Base-by-base conservation (phyloP, 2,797 vertebrate genomes). In the Microhierax caerulescens region DNA sequence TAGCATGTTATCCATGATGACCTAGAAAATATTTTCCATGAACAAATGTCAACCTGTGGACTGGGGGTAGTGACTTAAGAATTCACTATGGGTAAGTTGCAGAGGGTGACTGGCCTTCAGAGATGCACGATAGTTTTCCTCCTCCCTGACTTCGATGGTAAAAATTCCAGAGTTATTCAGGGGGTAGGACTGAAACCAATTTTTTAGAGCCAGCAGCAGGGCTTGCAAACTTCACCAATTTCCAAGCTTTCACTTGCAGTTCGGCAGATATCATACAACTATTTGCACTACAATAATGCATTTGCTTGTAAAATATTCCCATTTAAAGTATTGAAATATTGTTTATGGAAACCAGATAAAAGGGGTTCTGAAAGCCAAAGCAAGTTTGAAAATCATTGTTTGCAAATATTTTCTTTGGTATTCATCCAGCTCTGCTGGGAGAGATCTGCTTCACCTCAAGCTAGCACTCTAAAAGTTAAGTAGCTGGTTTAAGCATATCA, bases 191-290 rank as follows among this genome's bases (percentile, higher is more conserved):
- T 68, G 57, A 77, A 89, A 70, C 8, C 5, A 61, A 3, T 50
- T 73, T 51, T 61, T 74, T 22, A 75, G 30, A 86, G 53, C 23
- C 37, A 85, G 41, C 22, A 87, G 8, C 2, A 28, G 24, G 9
- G 28, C n/a, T 85, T 90, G 30, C 30, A 65, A 20, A n/a, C 9
- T 78, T 79, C 37, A 61, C 19, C 53, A 85, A 5, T 15, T 72
- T 78, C 78, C 82, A 94, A 79, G 63, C 18, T 91, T 94, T 95
- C 78, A 96, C 87, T 78, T 95, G 91, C 41, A 85, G 56, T 47
- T 95, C 79, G 75, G 87, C 72, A 83, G 32, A 37, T 50, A 81
- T 88, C 56, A 39, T 50, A 67, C 2, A 3, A 54, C 15, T 64
- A 70, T 24, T 27, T 85, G 57, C 48, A 78, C 64, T 56, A 83